Conservation (phyloP, 2,888 invertebrate genomes). For the Tetragnatha montana region DNA sequence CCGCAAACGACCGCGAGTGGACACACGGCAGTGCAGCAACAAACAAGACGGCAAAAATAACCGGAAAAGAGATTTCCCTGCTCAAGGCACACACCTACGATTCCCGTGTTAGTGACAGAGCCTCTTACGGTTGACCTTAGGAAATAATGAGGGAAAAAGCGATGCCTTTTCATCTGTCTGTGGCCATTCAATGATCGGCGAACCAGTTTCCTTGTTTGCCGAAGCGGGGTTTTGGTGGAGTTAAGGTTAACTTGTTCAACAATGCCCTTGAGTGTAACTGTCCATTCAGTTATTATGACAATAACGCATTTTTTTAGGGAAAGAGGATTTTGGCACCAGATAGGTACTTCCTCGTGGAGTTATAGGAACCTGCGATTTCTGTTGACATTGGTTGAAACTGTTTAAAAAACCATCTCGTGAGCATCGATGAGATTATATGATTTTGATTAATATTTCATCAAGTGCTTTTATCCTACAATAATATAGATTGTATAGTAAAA, state of each 20-base stretch:
- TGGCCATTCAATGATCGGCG: conserved; percentile 43
- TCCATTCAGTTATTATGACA: conserved; percentile 19
- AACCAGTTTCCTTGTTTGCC: conserved; percentile 66
- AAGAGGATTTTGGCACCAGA: neutral
- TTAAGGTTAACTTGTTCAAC: conserved; percentile 24
- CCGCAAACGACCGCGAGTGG: neutral
- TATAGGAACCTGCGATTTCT: no score
- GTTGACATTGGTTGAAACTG: no score
- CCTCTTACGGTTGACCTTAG: conserved; percentile 52
- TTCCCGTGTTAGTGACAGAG: conserved; percentile 19
- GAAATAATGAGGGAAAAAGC: conserved; percentile 34
- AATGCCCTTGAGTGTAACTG: conserved; percentile 28
- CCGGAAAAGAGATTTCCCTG: neutral
- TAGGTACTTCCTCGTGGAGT: no score
- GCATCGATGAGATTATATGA: no score
- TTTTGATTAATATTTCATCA: no score
- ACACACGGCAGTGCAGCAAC: neutral
- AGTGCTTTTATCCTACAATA: no score
- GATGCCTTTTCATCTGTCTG: conserved; percentile 23
- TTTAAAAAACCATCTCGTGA: no score
- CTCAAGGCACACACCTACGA: conserved; percentile 30
- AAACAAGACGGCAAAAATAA: neutral
- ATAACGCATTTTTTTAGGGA: conserved; percentile 19
- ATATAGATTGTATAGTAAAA: no score
- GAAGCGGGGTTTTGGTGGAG: conserved; percentile 41